Evolutionary conservation across 2,113 vertebrate genomes (phyloP), one percentile per base, ranked within the genome.

Genomic region (Brachypodius melanocephalos): DNA sequence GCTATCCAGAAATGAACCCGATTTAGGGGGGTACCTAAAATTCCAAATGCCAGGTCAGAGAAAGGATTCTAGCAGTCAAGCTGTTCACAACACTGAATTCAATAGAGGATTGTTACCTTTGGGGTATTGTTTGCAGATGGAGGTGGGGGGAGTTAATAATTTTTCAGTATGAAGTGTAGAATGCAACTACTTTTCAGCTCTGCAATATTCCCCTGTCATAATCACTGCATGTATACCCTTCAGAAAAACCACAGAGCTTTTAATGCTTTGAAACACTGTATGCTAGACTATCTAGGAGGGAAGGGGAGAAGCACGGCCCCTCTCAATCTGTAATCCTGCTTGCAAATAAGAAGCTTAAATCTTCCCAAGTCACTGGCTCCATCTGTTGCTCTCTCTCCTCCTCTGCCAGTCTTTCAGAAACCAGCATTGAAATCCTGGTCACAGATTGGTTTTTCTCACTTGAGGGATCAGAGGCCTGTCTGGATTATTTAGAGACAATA

Each of bases 61-160:
- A 40, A 72, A 73, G 43, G 31, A 12, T 24, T 31, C 55, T 36
- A 67, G 29, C 14, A 46, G 9, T 26, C 17, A 61, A 17, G 17
- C 12, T 79, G 46, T 29, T 69, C 72, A 42, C 32, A 69, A 12
- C 21, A n/a, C 17, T 57, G 24, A 67, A 36, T 72, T 67, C 4
- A 16, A 18, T 10, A 62, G 59, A 29, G 38, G 57, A 26, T 32
- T 26, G 5, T 57, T 52, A 3, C 4, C 14, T 61, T 61, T 45
- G 42, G 26, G 36, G 12, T 12, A 49, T 24, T 88, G 48, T 16
- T 72, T 73, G 63, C 54, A 77, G 21, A 31, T 32, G 45, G 6
- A 5, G 6, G 24, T 6, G 4, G 5, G 2, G 1, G 1, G 15
- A 38, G 10, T 36, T 17, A 31, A 32, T 11, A 57, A 8, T 6